These are phyloP conservation scores for Smithornis capensis DNA, from an alignment of 2,113 vertebrate species.

Conservation along the genomic window DNA sequence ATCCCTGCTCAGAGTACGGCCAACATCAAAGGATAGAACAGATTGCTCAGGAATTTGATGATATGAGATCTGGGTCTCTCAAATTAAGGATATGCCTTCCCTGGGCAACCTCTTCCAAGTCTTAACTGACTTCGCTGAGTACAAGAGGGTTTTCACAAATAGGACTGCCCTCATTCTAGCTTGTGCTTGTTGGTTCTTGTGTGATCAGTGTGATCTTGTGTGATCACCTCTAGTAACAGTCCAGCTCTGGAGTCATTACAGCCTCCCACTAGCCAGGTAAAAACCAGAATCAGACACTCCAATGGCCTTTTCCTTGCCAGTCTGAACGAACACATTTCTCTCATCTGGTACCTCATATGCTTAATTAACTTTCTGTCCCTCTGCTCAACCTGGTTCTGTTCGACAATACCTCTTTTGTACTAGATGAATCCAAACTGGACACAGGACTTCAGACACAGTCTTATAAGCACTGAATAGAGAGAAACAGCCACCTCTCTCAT, in stretches of 20 bases:
- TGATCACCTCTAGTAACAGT: not conserved
- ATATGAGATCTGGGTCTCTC: not conserved
- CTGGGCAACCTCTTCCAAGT: not conserved
- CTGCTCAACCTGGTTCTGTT: not conserved
- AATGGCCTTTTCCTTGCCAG: not conserved
- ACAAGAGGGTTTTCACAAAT: not conserved
- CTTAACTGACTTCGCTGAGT: not conserved
- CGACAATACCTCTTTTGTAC: not conserved
- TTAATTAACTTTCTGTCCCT: not conserved
- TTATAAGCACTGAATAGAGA: not conserved
- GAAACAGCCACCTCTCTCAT: not conserved
- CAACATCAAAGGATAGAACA: not conserved
- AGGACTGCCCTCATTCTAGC: not conserved
- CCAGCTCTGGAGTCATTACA: not conserved
- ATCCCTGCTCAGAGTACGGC: not conserved
- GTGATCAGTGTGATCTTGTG: not conserved
- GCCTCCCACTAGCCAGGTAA: not conserved
- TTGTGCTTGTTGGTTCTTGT: not conserved
- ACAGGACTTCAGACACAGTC: not conserved
- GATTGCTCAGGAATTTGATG: not conserved
- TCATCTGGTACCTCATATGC: not conserved
- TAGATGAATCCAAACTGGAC: not conserved
- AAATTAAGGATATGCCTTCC: not conserved
- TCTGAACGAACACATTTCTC: not conserved
- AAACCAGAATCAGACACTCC: not conserved